These are phyloP conservation scores for Melipona quadrifasciata DNA, from an alignment of 1,140 invertebrate genomes.

Conservation along the genomic window DNA sequence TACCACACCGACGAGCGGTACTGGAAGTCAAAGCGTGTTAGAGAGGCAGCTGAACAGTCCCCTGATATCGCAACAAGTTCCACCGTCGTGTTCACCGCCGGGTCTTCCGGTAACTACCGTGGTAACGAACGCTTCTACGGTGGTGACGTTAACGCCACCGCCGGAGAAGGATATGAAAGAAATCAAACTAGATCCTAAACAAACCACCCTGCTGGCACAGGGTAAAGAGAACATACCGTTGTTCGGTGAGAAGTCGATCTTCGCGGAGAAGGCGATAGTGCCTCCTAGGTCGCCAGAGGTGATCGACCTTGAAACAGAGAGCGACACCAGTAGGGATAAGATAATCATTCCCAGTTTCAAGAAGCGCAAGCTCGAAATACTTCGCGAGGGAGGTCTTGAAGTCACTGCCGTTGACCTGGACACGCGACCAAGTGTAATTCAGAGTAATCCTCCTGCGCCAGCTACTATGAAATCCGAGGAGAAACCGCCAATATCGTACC, in stretches of 20 bases:
- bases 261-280: conserved; percentile 71
- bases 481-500: conserved; percentile 59
- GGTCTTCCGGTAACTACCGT: conserved; percentile 71
- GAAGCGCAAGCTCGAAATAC: conserved; percentile 87
- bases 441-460: conserved; percentile 66
- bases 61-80: conserved; percentile 76
- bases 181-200: conserved; percentile 76
- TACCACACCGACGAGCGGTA: conserved; percentile 70
- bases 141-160: conserved; percentile 77
- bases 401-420: conserved; percentile 85
- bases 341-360: conserved; percentile 83
- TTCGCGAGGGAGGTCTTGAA: conserved; percentile 88
- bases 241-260: conserved; percentile 77
- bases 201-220: conserved; percentile 78
- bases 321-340: conserved; percentile 75
- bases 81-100: conserved; percentile 71
- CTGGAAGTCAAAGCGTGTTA: conserved; percentile 72
- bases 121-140: conserved; percentile 77
- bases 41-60: conserved; percentile 79
- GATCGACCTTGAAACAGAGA: conserved; percentile 84
- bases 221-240: conserved; percentile 84
- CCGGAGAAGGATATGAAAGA: conserved; percentile 79
- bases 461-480: conserved; percentile 67
- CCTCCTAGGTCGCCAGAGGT: conserved; percentile 84
- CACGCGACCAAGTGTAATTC: conserved; percentile 72